Percentiles rank a stretch among this genome's conserved stretches.
Evolutionary conservation across 2,113 vertebrate species (phyloP).

Genomic region (Chaenocephalus aceratus): DNA sequence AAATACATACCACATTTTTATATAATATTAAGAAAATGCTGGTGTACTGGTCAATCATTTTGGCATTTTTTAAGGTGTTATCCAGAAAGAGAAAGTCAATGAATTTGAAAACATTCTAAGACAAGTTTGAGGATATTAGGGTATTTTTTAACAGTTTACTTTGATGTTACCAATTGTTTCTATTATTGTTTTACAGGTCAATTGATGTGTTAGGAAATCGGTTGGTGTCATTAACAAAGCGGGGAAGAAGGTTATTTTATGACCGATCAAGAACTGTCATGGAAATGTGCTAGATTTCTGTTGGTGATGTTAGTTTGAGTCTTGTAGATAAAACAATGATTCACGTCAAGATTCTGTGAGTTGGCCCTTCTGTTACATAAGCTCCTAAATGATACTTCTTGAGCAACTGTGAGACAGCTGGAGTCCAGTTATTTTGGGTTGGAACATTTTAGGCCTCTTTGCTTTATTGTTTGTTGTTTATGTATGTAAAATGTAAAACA

Average conservation of each 20-base stretch:
- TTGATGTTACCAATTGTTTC: not conserved
- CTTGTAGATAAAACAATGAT: not conserved
- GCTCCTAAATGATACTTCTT: not conserved
- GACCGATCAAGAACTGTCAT: too few species aligned
- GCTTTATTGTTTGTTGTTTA: not conserved
- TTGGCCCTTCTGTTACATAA: not conserved
- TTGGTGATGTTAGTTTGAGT: not conserved
- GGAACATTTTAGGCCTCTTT: not conserved
- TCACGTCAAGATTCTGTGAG: not conserved
- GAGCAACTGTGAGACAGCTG: not conserved
- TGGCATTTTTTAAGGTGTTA: not conserved
- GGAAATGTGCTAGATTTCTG: too few species aligned
- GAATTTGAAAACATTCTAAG: not conserved
- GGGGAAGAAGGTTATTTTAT: not conserved
- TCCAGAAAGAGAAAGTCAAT: not conserved
- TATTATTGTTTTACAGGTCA: conserved; percentile 32
- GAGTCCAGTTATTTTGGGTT: not conserved
- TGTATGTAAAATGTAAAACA: conserved; percentile 10
- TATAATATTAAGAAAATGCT: not conserved
- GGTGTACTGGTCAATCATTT: not conserved
- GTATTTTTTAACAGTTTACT: not conserved
- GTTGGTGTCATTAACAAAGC: not conserved
- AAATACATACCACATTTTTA: not conserved
- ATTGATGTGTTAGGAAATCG: not conserved
- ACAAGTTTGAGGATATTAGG: not conserved